phyloP scores from a whole-genome alignment of 2,888 invertebrate genomes.

The Rapana venosa region DNA sequence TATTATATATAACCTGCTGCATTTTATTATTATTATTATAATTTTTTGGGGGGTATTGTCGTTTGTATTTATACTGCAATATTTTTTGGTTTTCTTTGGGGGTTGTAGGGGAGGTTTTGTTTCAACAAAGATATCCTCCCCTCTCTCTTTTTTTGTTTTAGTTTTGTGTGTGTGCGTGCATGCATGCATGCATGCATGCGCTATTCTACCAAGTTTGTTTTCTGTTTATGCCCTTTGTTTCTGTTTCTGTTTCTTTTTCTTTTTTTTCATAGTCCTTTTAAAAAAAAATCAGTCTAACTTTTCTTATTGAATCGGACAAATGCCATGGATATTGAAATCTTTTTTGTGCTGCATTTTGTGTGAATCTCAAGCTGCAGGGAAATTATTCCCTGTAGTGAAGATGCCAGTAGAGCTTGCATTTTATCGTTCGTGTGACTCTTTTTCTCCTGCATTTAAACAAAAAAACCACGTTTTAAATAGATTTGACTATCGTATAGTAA shows the following conservation, averaged over 20 bases:
- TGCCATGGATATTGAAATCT: no score
- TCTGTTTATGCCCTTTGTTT: not conserved
- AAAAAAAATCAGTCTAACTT: not conserved
- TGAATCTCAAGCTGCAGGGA: not conserved
- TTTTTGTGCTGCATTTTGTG: not conserved
- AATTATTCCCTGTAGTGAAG: no score
- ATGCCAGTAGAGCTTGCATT: no score
- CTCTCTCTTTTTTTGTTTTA: not conserved
- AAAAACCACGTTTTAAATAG: no score
- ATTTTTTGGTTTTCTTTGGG: not conserved
- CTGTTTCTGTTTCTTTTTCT: not conserved
- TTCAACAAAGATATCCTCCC: not conserved
- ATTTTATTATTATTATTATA: not conserved
- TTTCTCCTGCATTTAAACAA: no score
- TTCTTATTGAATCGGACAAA: not conserved
- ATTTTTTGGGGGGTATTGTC: no score
- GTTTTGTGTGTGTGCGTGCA: not conserved
- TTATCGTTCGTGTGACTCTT: no score
- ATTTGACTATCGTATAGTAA: not conserved
- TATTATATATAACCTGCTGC: not conserved
- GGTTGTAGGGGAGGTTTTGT: not conserved
- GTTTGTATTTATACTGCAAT: not conserved
- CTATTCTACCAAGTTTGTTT: not conserved
- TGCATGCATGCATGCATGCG: not conserved
- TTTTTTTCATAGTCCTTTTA: not conserved